A percentile compares a stretch with the other conserved stretches of the same genome.
Conservation (phyloP, 2,797 vertebrate species). For the Cyprinella venusta region DNA sequence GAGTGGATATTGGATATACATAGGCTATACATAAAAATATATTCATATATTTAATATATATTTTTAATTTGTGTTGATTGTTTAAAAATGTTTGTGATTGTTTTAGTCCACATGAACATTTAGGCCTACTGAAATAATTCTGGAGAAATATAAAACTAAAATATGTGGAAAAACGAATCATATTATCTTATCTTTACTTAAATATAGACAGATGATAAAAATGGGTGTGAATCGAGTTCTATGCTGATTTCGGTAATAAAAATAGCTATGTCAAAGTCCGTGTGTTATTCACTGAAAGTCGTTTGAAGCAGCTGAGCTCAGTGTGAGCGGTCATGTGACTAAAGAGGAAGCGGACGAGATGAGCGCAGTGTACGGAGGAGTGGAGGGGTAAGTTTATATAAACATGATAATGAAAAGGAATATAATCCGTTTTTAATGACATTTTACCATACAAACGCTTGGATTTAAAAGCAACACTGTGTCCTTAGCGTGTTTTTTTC, state of each 20-base stretch:
- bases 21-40: too few species aligned
- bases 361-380: constrained; percentile 76
- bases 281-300: neutral
- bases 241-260: constrained; percentile 3
- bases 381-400: constrained; percentile 77
- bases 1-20: too few species aligned
- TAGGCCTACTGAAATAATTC: neutral
- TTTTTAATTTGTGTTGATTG: neutral
- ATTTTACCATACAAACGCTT: neutral
- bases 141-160: neutral
- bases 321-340: constrained; percentile 52
- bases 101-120: neutral
- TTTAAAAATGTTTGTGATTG: neutral
- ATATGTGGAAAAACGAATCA: neutral
- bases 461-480: neutral
- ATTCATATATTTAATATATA: neutral
- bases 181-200: neutral
- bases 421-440: neutral
- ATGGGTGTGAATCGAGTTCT: constrained; percentile 23
- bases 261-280: constrained; percentile 13
- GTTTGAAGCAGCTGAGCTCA: neutral
- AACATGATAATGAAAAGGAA: constrained; percentile 4
- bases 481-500: neutral
- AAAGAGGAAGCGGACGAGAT: constrained; percentile 71
- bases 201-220: neutral